These are phyloP conservation scores for Homarus americanus DNA, from an alignment of 1,140 invertebrate genomes.

Conservation along the genomic window DNA sequence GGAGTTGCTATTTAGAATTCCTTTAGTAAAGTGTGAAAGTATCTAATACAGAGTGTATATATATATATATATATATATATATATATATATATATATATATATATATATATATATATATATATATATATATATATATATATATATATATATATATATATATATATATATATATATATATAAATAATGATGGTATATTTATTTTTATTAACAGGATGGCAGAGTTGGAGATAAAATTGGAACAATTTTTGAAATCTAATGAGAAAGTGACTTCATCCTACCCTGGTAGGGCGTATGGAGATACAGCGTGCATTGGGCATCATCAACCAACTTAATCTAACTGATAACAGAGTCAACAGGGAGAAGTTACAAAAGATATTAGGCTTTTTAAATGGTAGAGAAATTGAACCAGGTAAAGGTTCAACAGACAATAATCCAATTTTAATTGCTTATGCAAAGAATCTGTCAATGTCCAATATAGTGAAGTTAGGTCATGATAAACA, in stretches of 20 bases:
- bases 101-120: too few relatives aligned
- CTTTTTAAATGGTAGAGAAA: constrained; percentile 1
- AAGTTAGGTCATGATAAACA: constrained; percentile 14
- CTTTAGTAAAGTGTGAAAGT: too few relatives aligned
- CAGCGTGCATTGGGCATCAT: background rate
- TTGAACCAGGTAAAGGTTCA: background rate
- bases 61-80: too few relatives aligned
- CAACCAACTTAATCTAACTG: constrained; percentile 13
- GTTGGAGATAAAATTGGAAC: constrained; percentile 13
- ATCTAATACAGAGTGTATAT: too few relatives aligned
- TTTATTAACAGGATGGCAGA: constrained; percentile 9
- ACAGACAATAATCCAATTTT: constrained; percentile 12
- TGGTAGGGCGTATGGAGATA: constrained; percentile 1
- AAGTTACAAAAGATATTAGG: constrained; percentile 35
- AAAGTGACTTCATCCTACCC: background rate
- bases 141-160: too few relatives aligned
- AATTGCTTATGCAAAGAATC: constrained; percentile 14
- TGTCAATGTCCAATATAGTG: constrained; percentile 4
- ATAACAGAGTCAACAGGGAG: constrained; percentile 27
- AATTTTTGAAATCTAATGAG: background rate
- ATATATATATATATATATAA: too few relatives aligned
- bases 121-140: too few relatives aligned
- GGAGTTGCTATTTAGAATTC: too few relatives aligned
- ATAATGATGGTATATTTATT: background rate
- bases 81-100: too few relatives aligned